Evolutionary conservation across 2,888 invertebrate genomes (phyloP), one percentile per base, ranked within the genome.

Genomic region (Drosophila testacea): DNA sequence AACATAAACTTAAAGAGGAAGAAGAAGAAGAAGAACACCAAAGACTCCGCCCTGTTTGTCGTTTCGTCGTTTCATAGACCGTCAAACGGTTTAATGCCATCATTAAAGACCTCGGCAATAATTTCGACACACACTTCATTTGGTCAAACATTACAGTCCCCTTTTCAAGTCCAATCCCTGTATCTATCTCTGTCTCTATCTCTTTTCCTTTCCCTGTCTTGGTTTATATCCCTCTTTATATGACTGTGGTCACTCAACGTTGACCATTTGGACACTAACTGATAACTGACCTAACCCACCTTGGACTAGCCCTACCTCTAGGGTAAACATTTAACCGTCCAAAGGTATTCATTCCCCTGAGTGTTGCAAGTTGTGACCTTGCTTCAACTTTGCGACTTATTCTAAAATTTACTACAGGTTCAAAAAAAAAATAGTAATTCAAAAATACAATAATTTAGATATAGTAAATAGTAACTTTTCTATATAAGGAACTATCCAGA

Each of bases 51-150:
- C 55, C 46, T 59, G 22, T 44, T 59, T 30, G 30, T 13, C 36
- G 16, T 46, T 13, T n/a, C 30, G 16, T 46, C 47, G 5, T 10
- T 30, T 16, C 10, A 54, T 7, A 42, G 56, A 44, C 32, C 64
- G 60, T 60, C 57, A 63, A 66, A 69, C 62, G 57, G 30, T 70
- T 81, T 78, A 64, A 78, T 79, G 70, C 65, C 74, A 70, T 78
- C 79, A 81, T 77, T 78, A 81, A 81, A 63, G 61, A 56, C 44
- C 59, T 22, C 51, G 36, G 72, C 34, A 55, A 41, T 38, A 63
- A 72, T 72, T 69, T 80, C 55, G 51, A 60, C 65, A 72, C 72
- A 80, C 77, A 80, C 65, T 77, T 73, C 66, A 69, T 80, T 71
- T 56, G 38, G 28, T 46, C 66, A 73, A 66, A 51, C 39, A 47